phyloP scores from a whole-genome alignment of 2,113 vertebrate species.

The Halcyon senegalensis region DNA sequence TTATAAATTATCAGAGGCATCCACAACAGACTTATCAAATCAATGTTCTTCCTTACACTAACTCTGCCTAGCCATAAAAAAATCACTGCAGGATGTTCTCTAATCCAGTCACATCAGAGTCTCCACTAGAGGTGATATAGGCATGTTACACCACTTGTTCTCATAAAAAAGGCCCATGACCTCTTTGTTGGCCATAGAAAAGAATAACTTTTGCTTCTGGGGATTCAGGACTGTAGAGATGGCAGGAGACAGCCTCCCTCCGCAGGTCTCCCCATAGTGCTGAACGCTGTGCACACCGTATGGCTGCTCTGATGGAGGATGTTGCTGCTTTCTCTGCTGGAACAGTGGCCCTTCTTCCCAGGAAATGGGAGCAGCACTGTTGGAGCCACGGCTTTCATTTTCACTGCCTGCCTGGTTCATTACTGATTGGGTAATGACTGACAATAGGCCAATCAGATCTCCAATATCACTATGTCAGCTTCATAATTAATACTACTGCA shows the following conservation, averaged over 20 bases:
- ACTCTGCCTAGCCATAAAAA: background rate
- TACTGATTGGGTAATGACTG: conserved; percentile 50
- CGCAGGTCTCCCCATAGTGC: rapidly evolving
- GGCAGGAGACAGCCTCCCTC: background rate
- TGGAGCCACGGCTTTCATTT: background rate
- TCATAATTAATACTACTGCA: conserved; percentile 67
- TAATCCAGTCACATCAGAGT: background rate
- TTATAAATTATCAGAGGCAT: background rate
- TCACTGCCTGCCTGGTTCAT: conserved; percentile 39
- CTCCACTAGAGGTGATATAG: background rate
- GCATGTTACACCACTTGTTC: background rate
- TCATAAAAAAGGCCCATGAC: background rate
- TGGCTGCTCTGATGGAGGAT: background rate
- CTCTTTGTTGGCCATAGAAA: background rate
- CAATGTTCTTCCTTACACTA: background rate
- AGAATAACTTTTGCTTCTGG: background rate
- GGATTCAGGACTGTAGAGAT: background rate
- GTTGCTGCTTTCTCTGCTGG: background rate
- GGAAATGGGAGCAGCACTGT: background rate
- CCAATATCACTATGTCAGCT: conserved; percentile 56
- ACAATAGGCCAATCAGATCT: conserved; percentile 56
- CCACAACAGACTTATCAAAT: background rate
- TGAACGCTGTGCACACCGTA: background rate
- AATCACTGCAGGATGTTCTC: background rate
- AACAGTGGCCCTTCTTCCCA: background rate